Conservation (phyloP, 2,888 invertebrate species). For the Heliconius aoede region DNA sequence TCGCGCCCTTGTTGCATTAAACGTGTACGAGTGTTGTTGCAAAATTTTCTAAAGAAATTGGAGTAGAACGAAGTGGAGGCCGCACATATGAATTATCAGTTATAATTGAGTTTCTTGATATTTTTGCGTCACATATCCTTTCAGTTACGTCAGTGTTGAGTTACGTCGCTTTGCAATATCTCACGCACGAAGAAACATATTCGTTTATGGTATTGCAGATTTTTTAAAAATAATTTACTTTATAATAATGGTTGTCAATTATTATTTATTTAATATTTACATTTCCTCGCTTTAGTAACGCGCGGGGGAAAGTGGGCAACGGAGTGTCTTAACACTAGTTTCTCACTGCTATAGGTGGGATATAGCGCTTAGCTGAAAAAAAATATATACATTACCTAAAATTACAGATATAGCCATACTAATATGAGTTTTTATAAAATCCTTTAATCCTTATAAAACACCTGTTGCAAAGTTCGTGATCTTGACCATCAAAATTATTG, state of each 20-base stretch:
- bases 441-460: too few relatives aligned
- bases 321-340: too few relatives aligned
- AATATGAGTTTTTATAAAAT: too few relatives aligned
- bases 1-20: neutral
- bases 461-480: conserved; percentile 40
- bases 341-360: too few relatives aligned
- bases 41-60: conserved; percentile 29
- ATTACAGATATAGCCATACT: too few relatives aligned
- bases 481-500: conserved; percentile 40
- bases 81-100: conserved; percentile 27
- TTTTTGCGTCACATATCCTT: conserved; percentile 23
- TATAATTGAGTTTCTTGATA: conserved; percentile 29
- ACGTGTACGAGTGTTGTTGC: conserved; percentile 7
- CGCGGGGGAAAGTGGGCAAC: neutral
- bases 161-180: conserved; percentile 10
- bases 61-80: conserved; percentile 39
- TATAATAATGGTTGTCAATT: neutral
- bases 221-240: neutral
- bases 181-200: conserved; percentile 12
- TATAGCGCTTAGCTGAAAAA: too few relatives aligned
- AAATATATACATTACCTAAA: too few relatives aligned
- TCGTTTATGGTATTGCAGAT: neutral
- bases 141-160: conserved; percentile 11
- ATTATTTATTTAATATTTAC: too few relatives aligned
- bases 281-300: too few relatives aligned